Percentiles rank a stretch among this genome's conserved stretches.
Conservation (phyloP, 2,113 vertebrate genomes). For the Megaceryle maxima region DNA sequence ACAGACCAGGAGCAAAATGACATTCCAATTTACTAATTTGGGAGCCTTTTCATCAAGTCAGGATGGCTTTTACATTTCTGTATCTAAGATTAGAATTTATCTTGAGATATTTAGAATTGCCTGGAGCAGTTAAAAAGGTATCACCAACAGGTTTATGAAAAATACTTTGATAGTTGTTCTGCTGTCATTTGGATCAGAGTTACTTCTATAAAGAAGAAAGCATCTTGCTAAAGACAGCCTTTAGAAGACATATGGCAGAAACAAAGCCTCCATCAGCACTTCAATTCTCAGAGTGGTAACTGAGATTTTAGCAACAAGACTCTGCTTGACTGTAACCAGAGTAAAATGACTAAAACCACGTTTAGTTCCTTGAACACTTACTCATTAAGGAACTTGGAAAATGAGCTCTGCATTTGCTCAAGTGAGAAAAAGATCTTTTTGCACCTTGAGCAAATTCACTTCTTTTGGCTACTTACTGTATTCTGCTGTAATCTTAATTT, state of each 20-base stretch:
- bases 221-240: not conserved
- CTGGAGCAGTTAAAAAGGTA: not conserved
- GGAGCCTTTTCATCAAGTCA: not conserved
- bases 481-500: not conserved
- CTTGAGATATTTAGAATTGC: not conserved
- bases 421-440: not conserved
- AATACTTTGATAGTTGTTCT: not conserved
- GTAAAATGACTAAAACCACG: slow-evolving; percentile 5
- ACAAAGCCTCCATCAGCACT: slow-evolving; percentile 15
- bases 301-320: slow-evolving; percentile 49
- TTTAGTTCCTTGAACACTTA: not conserved
- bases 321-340: slow-evolving; percentile 37
- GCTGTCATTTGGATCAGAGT: not conserved
- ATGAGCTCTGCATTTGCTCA: not conserved
- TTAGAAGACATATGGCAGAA: not conserved
- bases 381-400: not conserved
- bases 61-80: accelerated
- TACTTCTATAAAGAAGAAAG: not conserved
- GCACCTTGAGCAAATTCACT: not conserved
- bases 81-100: not conserved
- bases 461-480: not conserved
- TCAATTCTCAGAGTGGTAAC: slow-evolving; percentile 19
- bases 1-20: not conserved
- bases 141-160: not conserved
- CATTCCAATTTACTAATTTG: not conserved